These are phyloP conservation scores for Drosophila nebulosa DNA, from an alignment of 1,140 invertebrate genomes.

Conservation along the genomic window DNA sequence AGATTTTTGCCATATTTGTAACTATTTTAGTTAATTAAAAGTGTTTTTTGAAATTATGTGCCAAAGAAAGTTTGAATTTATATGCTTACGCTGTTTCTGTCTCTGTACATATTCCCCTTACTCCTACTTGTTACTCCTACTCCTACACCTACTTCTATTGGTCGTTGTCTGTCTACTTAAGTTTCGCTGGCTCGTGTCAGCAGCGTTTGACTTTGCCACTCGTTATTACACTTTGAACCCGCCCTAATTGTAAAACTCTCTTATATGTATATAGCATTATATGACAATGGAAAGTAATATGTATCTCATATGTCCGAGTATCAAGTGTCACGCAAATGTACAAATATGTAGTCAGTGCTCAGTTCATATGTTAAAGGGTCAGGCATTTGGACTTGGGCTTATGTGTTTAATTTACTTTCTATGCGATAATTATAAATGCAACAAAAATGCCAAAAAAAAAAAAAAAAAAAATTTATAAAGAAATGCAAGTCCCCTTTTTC, in stretches of 20 bases:
- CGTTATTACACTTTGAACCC: conserved; percentile 65
- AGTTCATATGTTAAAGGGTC: conserved; percentile 58
- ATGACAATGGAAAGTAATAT: conserved; percentile 9
- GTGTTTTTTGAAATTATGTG: conserved; percentile 32
- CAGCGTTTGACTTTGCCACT: conserved; percentile 58
- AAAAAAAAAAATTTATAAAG: background rate
- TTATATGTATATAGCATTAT: too few species aligned
- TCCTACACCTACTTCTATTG: background rate
- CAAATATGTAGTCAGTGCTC: background rate
- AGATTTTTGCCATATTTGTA: conserved; percentile 32
- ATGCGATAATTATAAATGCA: conserved; percentile 3
- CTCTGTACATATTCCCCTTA: background rate
- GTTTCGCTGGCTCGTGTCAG: conserved; percentile 43
- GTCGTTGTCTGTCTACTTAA: conserved; percentile 30
- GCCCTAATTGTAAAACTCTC: conserved; percentile 51
- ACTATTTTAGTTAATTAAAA: conserved; percentile 68
- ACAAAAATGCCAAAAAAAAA: conserved; percentile 15
- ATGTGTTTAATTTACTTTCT: conserved; percentile 52
- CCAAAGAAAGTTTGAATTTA: conserved; percentile 59
- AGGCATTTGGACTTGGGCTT: conserved; percentile 14
- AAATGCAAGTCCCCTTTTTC: conserved; percentile 16
- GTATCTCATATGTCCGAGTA: conserved; percentile 31
- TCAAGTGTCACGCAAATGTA: conserved; percentile 66
- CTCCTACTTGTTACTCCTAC: background rate
- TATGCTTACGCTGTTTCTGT: background rate